Base-by-base conservation (phyloP, 2,888 invertebrate species). In the Pycnomerus fuliginosus region DNA sequence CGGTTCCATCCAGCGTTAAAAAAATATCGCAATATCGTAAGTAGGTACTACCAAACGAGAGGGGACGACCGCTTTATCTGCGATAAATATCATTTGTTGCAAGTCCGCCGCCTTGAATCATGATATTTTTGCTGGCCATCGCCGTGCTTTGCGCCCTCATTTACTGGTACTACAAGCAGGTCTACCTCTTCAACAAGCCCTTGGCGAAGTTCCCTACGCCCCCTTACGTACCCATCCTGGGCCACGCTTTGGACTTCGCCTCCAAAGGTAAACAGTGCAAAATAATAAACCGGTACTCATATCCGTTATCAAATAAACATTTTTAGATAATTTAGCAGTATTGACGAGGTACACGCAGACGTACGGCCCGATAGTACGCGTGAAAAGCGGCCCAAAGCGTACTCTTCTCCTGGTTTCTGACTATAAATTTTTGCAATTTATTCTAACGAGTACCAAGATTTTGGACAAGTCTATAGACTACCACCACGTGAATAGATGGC, bases 181-280 rank as follows among this genome's bases (percentile, higher is more conserved):
- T 41, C 16, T 41, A 41, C 10, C 7, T 28, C 15, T 41, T 22
- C 12, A 22, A 41, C 22, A 41, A 41, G 23, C 8, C 22, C 5
- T n/a, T 41, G 16, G 60, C 24, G 14, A 2, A 37, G 14, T 36
- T 42, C 32, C 25, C 45, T 0, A 17, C 16, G 12, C 45, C 45
- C 7, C 38, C 47, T 2, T 17, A 30, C 8, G 7, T 34, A 16
- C 34, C 45, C 1, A 29, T 45, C 24, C 23, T 45, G 14, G 45
- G 45, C 1, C 23, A 45, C 16, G 27, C 35, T 10, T 35, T 45
- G 7, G 45, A 45, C 16, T 39, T 45, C 23, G 8, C 23, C 3
- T 24, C 10, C 8, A 38, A 38, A 39, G 33, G 44, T 44, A 11
- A 27, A 28, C 28, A 22, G 8, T 16, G n/a, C 16, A 8, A 12